Base-by-base conservation (phyloP, 2,888 invertebrate species). In the Periphyllus acericola region DNA sequence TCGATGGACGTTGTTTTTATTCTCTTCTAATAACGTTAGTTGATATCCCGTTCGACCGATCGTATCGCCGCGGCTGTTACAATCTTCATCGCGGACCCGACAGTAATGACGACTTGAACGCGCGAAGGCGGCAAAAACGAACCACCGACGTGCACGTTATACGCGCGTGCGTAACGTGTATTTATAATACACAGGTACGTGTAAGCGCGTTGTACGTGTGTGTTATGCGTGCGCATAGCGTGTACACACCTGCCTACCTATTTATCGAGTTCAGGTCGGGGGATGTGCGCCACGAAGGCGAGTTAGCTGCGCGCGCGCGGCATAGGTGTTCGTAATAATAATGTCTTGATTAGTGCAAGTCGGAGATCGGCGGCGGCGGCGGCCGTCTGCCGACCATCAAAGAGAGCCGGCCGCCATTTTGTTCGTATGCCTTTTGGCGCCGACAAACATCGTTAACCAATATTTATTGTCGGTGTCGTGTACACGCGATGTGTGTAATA, bases 371-470 rank as follows among this genome's bases (percentile, higher is more conserved):
- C 72, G 71, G 71, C 68, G 78, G 78, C 71, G 84, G 83, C 83
- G 36, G 76, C 34, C n/a, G 55, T 8, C 60, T 14, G 83, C 17
- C 68, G 74, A 75, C 34, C 46, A 75, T 87, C 87, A 87, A 87
- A 87, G 80, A 81, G 32, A 52, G 25, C 0, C 74, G 74, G 55
- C 81, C 60, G 87, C 87, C 87, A 75, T 81, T 87, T 87, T 74
- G 55, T 74, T 60, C 29, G 40, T 86, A 32, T 81, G 87, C 87
- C 87, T 87, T 87, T 87, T 87, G 87, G 87, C 87, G 87, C 87
- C 87, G 87, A 87, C 87, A 87, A 87, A 87, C 87, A 81, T 87
- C 87, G 87, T 87, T 87, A 87, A 87, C 87, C 87, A 66, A 87
- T 87, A 87, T 87, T 87, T 87, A 87, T 87, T 81, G 74, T 74